Percentiles rank a stretch among this genome's conserved stretches.
Evolutionary conservation across 2,888 invertebrate species (phyloP).

Genomic region (Cynaeus angustus): DNA sequence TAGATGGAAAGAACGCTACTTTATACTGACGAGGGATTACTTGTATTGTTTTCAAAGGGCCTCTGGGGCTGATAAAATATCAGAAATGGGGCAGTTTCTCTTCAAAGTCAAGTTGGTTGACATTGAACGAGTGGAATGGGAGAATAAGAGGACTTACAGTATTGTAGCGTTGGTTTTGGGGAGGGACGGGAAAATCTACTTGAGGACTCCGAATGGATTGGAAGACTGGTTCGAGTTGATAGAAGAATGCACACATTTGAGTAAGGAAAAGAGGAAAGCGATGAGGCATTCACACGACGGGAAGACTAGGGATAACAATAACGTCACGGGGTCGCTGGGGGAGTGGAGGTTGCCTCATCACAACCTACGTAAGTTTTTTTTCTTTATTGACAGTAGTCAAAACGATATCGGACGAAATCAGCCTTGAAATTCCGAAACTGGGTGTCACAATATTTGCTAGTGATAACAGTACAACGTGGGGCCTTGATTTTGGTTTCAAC

Average conservation of each 20-base stretch:
- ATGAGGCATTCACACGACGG: slow-evolving; percentile 73
- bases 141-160: slow-evolving; percentile 78
- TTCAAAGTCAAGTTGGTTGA: slow-evolving; percentile 75
- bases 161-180: slow-evolving; percentile 75
- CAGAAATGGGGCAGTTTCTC: slow-evolving; percentile 80
- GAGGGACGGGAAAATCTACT: slow-evolving; percentile 71
- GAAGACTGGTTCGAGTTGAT: slow-evolving; percentile 80
- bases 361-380: slow-evolving; percentile 69
- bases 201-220: slow-evolving; percentile 74
- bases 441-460: too few species aligned
- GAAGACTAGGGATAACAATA: slow-evolving; percentile 67
- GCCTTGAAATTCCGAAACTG: too few species aligned
- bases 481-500: too few species aligned
- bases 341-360: slow-evolving; percentile 74
- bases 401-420: too few species aligned
- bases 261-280: slow-evolving; percentile 77
- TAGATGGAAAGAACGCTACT: slow-evolving; percentile 80
- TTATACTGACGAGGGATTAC: slow-evolving; percentile 79
- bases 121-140: slow-evolving; percentile 79
- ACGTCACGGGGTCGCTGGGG: slow-evolving; percentile 72
- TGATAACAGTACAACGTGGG: too few species aligned
- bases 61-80: slow-evolving; percentile 74
- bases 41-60: slow-evolving; percentile 79
- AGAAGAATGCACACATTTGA: slow-evolving; percentile 78
- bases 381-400: too few species aligned